These are phyloP conservation scores for Camponotus fellah DNA, from an alignment of 2,888 invertebrate genomes.

Conservation along the genomic window DNA sequence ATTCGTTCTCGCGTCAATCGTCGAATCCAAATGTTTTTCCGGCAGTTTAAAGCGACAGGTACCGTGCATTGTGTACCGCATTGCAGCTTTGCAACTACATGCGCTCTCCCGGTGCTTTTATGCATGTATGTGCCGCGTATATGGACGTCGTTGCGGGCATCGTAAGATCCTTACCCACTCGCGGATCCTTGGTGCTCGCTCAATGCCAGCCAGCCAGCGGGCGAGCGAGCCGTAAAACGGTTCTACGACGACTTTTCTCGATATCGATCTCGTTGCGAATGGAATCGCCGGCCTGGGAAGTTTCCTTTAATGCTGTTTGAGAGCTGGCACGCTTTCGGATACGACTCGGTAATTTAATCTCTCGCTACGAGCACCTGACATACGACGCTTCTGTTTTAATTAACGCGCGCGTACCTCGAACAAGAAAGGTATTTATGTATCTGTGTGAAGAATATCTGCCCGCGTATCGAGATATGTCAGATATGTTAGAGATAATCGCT, in stretches of 20 bases:
- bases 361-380: slow-evolving; percentile 6
- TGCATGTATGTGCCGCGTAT: slow-evolving; percentile 6
- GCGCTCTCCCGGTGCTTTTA: slow-evolving; percentile 45
- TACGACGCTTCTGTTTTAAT: slow-evolving; percentile 26
- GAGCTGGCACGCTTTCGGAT: slow-evolving; percentile 58
- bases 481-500: neutral
- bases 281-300: slow-evolving; percentile 66
- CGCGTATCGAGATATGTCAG: neutral
- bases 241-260: slow-evolving; percentile 64
- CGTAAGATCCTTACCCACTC: slow-evolving; percentile 46
- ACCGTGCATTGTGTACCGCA: slow-evolving; percentile 46
- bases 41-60: slow-evolving; percentile 55
- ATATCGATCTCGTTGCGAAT: slow-evolving; percentile 72
- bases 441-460: neutral
- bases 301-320: slow-evolving; percentile 62
- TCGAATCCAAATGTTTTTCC: slow-evolving; percentile 34
- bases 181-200: slow-evolving; percentile 60
- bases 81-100: slow-evolving; percentile 43
- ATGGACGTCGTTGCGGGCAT: slow-evolving; percentile 39
- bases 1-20: slow-evolving; percentile 28
- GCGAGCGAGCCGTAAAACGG: slow-evolving; percentile 66
- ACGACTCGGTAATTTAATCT: slow-evolving; percentile 53
- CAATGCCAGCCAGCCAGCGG: slow-evolving; percentile 57
- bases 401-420: slow-evolving; percentile 24
- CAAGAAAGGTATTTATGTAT: neutral